A percentile compares a stretch with the other conserved stretches of the same genome.
These are phyloP conservation scores for Rhabdomys dilectus DNA, from an alignment of 2,113 vertebrate genomes.

Conservation along the genomic window DNA sequence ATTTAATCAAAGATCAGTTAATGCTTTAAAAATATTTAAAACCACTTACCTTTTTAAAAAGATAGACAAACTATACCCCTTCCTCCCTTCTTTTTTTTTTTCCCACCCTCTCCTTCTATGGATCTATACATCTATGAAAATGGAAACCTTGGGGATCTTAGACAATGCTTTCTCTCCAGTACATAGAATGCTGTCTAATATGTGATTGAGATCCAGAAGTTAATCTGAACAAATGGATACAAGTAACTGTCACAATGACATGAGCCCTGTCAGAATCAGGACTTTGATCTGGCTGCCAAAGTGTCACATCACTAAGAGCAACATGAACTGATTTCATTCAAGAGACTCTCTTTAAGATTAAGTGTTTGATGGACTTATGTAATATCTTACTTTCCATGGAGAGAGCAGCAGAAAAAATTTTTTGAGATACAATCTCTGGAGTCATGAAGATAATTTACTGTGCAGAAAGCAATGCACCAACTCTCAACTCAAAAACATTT, in stretches of 20 bases:
- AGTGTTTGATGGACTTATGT: background rate
- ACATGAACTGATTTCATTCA: background rate
- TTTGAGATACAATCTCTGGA: constrained; percentile 61
- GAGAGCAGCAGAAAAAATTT: constrained; percentile 14
- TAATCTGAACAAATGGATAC: background rate
- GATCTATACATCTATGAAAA: background rate
- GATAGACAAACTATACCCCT: background rate
- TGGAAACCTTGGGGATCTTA: background rate
- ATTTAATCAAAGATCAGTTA: constrained; percentile 36
- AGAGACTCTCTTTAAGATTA: constrained; percentile 23
- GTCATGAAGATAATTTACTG: constrained; percentile 56
- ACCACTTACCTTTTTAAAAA: background rate
- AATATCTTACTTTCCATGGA: constrained; percentile 35
- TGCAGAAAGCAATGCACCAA: constrained; percentile 60
- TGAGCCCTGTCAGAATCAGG: background rate
- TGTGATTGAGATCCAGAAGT: background rate
- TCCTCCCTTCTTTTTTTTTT: background rate
- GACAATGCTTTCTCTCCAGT: background rate
- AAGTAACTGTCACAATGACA: background rate
- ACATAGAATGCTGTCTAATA: background rate
- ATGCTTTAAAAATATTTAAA: constrained; percentile 28
- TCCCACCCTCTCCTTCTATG: background rate
- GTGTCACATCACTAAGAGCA: background rate
- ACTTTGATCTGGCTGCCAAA: background rate
- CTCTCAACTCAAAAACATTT: constrained; percentile 66